A percentile compares a stretch with the other conserved stretches of the same genome.
These are phyloP conservation scores for Hypena proboscidalis DNA, from an alignment of 2,888 invertebrate species.

Conservation along the genomic window DNA sequence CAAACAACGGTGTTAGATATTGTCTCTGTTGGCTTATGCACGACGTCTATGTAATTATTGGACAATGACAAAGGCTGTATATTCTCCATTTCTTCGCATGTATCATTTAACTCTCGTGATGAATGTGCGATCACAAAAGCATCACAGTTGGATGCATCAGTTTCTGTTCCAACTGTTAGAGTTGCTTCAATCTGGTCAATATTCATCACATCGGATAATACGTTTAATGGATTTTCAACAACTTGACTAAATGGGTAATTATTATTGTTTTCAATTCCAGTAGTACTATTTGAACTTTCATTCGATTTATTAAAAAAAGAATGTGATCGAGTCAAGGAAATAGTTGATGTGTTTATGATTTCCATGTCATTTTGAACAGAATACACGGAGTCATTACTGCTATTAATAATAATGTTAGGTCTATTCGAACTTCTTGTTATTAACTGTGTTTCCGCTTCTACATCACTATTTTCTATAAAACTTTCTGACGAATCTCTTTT, in stretches of 20 bases:
- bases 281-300: slow-evolving; percentile 15
- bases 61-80: slow-evolving; percentile 10
- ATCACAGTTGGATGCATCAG: slow-evolving; percentile 4
- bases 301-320: slow-evolving; percentile 17
- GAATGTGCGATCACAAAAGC: slow-evolving; percentile 15
- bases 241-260: slow-evolving; percentile 20
- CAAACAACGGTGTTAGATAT: slow-evolving; percentile 7
- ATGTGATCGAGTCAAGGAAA: slow-evolving; percentile 20
- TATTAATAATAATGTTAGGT: slow-evolving; percentile 21
- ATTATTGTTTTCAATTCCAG: slow-evolving; percentile 11
- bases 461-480: slow-evolving; percentile 22
- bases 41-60: slow-evolving; percentile 5
- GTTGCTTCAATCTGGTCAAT: slow-evolving; percentile 11
- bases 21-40: slow-evolving; percentile 18
- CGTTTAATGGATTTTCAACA: slow-evolving; percentile 17
- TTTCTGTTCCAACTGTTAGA: slow-evolving; percentile 9
- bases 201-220: slow-evolving; percentile 11
- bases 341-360: slow-evolving; percentile 19
- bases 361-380: slow-evolving; percentile 21
- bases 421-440: slow-evolving; percentile 20
- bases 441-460: slow-evolving; percentile 15
- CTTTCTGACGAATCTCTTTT: slow-evolving; percentile 22
- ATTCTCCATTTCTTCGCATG: slow-evolving; percentile 15
- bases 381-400: slow-evolving; percentile 17
- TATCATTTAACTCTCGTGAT: slow-evolving; percentile 18